Evolutionary conservation across 2,113 vertebrate genomes (phyloP).

Genomic region (Caretta caretta): DNA sequence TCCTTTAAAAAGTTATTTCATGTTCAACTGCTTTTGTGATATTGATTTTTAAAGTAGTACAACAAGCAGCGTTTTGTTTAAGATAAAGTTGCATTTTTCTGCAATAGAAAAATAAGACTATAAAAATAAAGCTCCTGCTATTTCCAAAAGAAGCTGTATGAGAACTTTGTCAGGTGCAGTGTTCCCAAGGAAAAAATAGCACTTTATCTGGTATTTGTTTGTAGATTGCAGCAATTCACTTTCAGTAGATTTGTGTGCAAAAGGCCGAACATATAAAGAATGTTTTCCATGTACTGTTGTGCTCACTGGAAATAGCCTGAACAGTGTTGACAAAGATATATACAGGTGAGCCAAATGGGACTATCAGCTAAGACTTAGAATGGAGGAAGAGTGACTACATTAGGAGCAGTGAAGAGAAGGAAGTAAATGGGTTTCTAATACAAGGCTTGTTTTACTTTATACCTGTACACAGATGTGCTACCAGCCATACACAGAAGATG

Average conservation of each 20-base stretch:
- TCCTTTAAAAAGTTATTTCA: background rate
- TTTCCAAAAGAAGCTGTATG: constrained; percentile 5
- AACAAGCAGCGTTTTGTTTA: background rate
- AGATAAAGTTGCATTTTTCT: background rate
- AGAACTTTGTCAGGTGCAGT: background rate
- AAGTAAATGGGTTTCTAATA: background rate
- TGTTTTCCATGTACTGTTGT: background rate
- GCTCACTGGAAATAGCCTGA: background rate
- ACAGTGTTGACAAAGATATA: background rate
- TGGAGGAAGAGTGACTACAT: background rate
- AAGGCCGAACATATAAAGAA: constrained; percentile 4
- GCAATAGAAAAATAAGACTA: background rate
- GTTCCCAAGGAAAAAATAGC: constrained; percentile 28
- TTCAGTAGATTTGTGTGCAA: constrained; percentile 9
- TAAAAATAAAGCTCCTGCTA: constrained; percentile 27
- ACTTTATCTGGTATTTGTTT: background rate
- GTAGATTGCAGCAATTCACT: constrained; percentile 6
- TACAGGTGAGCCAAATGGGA: no score
- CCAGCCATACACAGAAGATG: background rate
- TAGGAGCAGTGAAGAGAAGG: background rate
- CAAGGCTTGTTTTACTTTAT: background rate
- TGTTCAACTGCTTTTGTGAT: background rate
- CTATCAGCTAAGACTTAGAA: background rate
- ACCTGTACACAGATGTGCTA: background rate
- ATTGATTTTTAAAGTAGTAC: background rate